These are phyloP conservation scores for Amphipyra berbera DNA, from an alignment of 2,888 invertebrate species.

Conservation along the genomic window DNA sequence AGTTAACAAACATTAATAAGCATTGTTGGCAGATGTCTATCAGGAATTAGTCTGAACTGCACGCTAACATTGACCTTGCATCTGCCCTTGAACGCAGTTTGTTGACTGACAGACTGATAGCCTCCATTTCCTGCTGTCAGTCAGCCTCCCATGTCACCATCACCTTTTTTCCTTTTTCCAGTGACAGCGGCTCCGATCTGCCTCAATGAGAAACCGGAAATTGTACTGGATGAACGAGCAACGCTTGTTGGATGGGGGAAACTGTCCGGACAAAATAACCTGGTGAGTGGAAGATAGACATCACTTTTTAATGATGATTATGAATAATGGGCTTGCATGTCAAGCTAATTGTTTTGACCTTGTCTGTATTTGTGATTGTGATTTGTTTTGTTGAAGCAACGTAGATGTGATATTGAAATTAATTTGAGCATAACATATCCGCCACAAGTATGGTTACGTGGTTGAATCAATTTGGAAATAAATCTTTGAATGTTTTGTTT, in stretches of 20 bases:
- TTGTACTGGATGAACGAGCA: constrained; percentile 90
- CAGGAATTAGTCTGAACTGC: constrained; percentile 7
- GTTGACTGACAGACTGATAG: constrained; percentile 44
- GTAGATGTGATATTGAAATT: constrained; percentile 7
- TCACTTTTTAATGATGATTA: constrained; percentile 16
- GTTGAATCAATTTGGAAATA: not conserved
- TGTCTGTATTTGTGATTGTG: constrained; percentile 45
- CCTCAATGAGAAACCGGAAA: constrained; percentile 93
- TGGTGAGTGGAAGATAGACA: constrained; percentile 74
- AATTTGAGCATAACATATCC: constrained; percentile 2
- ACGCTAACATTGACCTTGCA: constrained; percentile 49
- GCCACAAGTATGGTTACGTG: constrained; percentile 1
- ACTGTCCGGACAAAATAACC: constrained; percentile 88
- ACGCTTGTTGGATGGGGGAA: constrained; percentile 93
- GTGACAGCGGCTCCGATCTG: constrained; percentile 95
- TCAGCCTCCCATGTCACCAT: constrained; percentile 44
- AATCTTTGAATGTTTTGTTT: not conserved
- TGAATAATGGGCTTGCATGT: constrained; percentile 40
- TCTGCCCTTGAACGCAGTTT: constrained; percentile 46
- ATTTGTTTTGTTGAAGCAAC: constrained; percentile 17
- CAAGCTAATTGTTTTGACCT: constrained; percentile 56
- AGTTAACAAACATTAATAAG: too few species aligned
- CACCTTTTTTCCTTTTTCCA: constrained; percentile 75
- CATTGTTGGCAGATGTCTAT: not conserved
- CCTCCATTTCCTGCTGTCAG: constrained; percentile 44